phyloP scores from a whole-genome alignment of 2,888 invertebrate genomes.

The Trachelus tabidus region DNA sequence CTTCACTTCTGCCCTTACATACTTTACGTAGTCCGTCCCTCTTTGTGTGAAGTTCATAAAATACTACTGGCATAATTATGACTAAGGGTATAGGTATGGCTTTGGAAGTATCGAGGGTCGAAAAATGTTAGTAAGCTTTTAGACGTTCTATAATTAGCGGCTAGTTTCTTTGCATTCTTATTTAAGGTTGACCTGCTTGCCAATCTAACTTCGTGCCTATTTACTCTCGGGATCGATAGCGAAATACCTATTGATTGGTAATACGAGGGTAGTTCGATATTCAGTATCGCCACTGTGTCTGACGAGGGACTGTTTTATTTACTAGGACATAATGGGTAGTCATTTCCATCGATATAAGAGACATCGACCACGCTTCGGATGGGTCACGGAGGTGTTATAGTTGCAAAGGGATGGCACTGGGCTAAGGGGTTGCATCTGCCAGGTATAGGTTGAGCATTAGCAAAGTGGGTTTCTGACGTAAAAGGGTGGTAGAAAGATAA shows the following conservation, averaged over 20 bases:
- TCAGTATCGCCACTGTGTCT: background rate
- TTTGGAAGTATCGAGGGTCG: background rate
- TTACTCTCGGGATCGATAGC: background rate
- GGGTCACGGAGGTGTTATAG: background rate
- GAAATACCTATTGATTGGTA: background rate
- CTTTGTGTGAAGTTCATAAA: background rate
- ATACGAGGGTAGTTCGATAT: background rate
- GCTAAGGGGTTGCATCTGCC: background rate
- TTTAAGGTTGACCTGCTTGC: background rate
- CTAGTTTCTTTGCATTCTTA: background rate
- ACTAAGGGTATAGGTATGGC: background rate
- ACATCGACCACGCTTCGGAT: background rate
- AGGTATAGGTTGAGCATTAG: conserved; percentile 33
- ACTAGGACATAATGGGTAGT: background rate
- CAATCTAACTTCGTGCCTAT: background rate
- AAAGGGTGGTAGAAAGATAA: conserved; percentile 44
- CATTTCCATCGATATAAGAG: background rate
- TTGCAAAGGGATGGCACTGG: background rate
- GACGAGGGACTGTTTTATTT: background rate
- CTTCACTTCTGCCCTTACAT: background rate
- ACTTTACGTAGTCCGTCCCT: background rate
- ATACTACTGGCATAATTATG: background rate
- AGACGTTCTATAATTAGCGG: background rate
- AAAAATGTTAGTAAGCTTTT: background rate
- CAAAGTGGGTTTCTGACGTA: conserved; percentile 51